Conservation (phyloP, 2,888 invertebrate genomes). For the Panzeria rudis region DNA sequence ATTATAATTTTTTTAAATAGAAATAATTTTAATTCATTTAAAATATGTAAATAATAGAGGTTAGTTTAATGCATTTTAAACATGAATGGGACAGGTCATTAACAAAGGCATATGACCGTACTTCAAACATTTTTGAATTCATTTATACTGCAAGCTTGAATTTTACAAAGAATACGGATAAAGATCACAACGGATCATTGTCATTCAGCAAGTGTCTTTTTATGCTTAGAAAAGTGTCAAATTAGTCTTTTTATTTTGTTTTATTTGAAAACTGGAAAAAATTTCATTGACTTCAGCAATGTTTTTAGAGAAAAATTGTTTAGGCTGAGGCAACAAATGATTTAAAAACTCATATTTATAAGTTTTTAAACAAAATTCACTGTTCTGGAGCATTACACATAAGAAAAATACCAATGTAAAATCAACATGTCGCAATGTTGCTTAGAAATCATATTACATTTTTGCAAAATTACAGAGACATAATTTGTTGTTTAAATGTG, state of each 20-base stretch:
- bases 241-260: not conserved
- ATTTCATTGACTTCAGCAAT: too few species aligned
- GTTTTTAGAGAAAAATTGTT: too few species aligned
- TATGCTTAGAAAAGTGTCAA: not conserved
- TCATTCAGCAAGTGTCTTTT: not conserved
- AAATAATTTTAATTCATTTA: conserved; percentile 11
- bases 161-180: not conserved
- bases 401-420: too few species aligned
- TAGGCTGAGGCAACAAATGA: too few species aligned
- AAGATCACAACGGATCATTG: not conserved
- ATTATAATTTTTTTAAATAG: conserved; percentile 4
- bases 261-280: too few species aligned
- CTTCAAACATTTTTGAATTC: not conserved
- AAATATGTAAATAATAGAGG: not conserved
- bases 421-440: too few species aligned
- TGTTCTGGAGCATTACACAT: too few species aligned
- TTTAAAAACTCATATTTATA: too few species aligned
- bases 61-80: not conserved
- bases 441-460: too few species aligned
- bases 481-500: too few species aligned
- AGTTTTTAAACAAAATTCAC: too few species aligned
- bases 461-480: too few species aligned
- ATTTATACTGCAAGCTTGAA: not conserved
- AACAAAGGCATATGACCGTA: not conserved
- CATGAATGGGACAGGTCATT: not conserved